Base-by-base conservation (phyloP, 1,140 invertebrate species). In the Galleria mellonella region DNA sequence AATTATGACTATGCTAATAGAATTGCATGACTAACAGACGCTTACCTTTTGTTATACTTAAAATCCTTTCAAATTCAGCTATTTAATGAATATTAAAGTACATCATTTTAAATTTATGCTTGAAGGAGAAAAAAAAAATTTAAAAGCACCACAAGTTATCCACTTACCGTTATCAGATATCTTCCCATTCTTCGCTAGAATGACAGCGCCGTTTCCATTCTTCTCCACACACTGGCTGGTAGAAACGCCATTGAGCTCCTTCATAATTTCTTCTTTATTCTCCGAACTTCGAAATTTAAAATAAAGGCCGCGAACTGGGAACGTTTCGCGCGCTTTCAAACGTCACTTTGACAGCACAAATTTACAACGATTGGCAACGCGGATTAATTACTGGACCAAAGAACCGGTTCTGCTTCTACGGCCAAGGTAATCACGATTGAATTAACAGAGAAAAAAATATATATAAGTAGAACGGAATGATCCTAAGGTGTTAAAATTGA, bases 271-370 rank as follows among this genome's bases (percentile, higher is more conserved):
- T 33, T 47, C 38, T 42, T 32, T n/a, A n/a, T n/a, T n/a, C n/a
- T n/a, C n/a, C n/a, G n/a, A n/a, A n/a, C n/a, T 37, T 37, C 35
- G n/a, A 52, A 60, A 48, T 32, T 47, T 39, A 50, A 42, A 45
- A 29, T 39, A 50, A 42, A 45, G 23, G 14, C 30, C 5, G 17
- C 17, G 17, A 42, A n/a, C 37, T 36, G 31, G 37, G 29, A 40
- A 33, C 46, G 43, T 61, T 74, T 71, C 67, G 71, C 71, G 72
- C 71, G 64, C 58, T 75, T 72, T 64, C 44, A 49, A 66, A 75
- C 63, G 74, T 82, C 72, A 82, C 71, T 76, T 69, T 77, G 63
- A 72, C 66, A 76, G 55, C 36, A 41, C 41, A 50, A 37, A 55
- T 36, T 17, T 15, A 32, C 13, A 47, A 51, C 35, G 14, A 55